Base-by-base conservation (phyloP, 2,113 vertebrate species). In the Pachypanchax playfairii region DNA sequence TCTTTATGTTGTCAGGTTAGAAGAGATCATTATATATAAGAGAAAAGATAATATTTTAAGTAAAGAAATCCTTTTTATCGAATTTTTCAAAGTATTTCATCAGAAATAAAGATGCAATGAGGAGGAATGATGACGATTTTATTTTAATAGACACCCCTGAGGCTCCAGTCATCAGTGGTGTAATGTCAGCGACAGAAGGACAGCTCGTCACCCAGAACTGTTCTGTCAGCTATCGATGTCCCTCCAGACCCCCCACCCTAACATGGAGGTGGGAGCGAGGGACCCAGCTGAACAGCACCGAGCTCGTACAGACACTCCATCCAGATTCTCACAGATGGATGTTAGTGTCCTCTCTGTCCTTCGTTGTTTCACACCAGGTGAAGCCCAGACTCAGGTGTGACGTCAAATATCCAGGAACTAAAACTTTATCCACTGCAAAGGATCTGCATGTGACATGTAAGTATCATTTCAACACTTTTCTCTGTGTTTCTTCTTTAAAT, bases 361-460 rank as follows among this genome's bases (percentile, higher is more conserved):
- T 92, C 15, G 85, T 51, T 1, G 86, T 83, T 15, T 85, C 88
- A 1, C 80, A 87, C 31, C 46, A 67, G 22, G 76, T 88, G 18
- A 89, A 90, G 55, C 84, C 90, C 14, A 75, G 74, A 18, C 51
- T 94, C 33, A 73, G 65, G 6, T 94, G 93, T 75, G 84, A 89
- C 5, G 87, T 82, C 22, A 70, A 17, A 28, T 88, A 85, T 47
- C 76, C 84, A 8, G 81, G 77, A 20, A 63, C 39, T 21, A 70
- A 61, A 47, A 26, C 13, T 22, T 17, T 71, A 20, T 25, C 61
- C 3, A 33, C 17, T 1, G 15, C 36, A 0, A 81, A 56, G 39
- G 62, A 87, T 33, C 61, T 93, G 21, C 88, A 87, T 22, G 83
- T 93, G 21, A 90, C 84, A 35, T 94, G 93, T 93, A 73, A 87